Evolutionary conservation across 2,888 invertebrate genomes (phyloP).

Genomic region (Steinernema hermaphroditum): DNA sequence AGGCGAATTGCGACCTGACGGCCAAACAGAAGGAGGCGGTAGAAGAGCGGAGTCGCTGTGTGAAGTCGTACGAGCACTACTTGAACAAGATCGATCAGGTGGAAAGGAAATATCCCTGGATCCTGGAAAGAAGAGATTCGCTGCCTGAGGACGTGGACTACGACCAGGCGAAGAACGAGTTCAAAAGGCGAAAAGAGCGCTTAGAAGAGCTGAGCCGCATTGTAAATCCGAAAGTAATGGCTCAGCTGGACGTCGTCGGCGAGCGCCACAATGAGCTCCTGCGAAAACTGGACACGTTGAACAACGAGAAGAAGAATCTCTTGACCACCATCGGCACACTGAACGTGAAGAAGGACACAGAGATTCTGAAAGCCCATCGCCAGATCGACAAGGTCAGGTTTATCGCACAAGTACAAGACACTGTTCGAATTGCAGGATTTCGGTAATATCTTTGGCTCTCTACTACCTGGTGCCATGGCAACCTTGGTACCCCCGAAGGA

Average conservation of each 20-base stretch:
- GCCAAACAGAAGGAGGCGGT: background rate
- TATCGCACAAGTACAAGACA: background rate
- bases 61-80: slow-evolving; percentile 21
- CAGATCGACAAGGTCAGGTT: slow-evolving; percentile 75
- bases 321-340: slow-evolving; percentile 80
- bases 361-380: slow-evolving; percentile 80
- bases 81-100: background rate
- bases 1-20: background rate
- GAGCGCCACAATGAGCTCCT: slow-evolving; percentile 71
- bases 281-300: slow-evolving; percentile 76
- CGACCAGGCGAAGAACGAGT: slow-evolving; percentile 17
- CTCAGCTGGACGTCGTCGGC: background rate
- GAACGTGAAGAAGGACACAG: slow-evolving; percentile 85
- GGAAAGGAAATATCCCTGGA: background rate
- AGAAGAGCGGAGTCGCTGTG: background rate
- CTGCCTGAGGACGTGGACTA: slow-evolving; percentile 31
- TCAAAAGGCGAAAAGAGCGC: background rate
- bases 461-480: slow-evolving; percentile 77
- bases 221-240: background rate
- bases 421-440: slow-evolving; percentile 77
- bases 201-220: slow-evolving; percentile 4
- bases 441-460: slow-evolving; percentile 86
- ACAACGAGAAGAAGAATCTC: slow-evolving; percentile 78
- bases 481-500: background rate
- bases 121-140: slow-evolving; percentile 27